phyloP scores from a whole-genome alignment of 1,140 invertebrate species.

The Drosophila littoralis region DNA sequence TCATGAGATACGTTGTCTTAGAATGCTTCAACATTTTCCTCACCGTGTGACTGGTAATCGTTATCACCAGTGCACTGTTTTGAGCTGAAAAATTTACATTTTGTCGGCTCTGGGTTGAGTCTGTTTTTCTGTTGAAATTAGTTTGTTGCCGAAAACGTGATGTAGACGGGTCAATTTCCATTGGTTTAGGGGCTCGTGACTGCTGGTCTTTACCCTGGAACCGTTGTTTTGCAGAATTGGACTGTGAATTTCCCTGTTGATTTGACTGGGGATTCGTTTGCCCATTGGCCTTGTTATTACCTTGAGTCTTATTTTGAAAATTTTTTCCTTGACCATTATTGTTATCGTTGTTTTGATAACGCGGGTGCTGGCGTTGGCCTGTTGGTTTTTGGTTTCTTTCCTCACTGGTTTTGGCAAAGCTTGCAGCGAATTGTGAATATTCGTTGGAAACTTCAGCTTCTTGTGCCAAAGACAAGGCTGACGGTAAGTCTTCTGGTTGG shows the following conservation, averaged over 20 bases:
- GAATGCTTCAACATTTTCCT: neutral
- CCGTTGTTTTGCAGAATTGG: neutral
- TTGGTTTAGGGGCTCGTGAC: neutral
- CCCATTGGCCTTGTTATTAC: too few relatives aligned
- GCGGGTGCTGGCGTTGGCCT: too few relatives aligned
- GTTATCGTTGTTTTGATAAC: too few relatives aligned
- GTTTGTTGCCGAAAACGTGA: neutral
- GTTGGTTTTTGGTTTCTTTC: neutral
- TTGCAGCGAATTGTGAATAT: constrained; percentile 5
- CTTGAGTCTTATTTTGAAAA: neutral
- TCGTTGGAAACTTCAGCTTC: neutral
- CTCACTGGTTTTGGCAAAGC: neutral
- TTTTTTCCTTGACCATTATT: neutral
- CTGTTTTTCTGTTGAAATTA: neutral
- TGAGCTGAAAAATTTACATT: neutral
- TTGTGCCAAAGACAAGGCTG: too few relatives aligned
- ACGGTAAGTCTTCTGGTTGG: too few relatives aligned
- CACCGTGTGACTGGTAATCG: neutral
- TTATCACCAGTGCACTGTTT: neutral
- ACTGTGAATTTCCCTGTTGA: too few relatives aligned
- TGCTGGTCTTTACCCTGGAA: neutral
- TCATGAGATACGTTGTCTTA: neutral
- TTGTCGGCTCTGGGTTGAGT: too few relatives aligned
- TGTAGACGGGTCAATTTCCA: neutral
- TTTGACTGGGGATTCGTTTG: neutral